These are phyloP conservation scores for Oscheius myriophilus DNA, from an alignment of 2,888 invertebrate species.

Conservation along the genomic window DNA sequence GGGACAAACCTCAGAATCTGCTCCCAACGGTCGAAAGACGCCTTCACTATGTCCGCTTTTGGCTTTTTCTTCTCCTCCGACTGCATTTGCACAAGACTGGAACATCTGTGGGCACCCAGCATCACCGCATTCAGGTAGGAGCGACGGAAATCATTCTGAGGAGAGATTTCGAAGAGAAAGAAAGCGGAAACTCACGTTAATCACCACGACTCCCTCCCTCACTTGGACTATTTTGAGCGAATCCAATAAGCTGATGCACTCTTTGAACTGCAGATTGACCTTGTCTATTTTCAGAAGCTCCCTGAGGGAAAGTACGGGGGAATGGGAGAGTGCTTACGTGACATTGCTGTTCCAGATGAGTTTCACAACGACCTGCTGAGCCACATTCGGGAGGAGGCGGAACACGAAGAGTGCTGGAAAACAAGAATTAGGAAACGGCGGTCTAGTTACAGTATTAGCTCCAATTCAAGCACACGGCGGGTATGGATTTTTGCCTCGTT, in stretches of 20 bases:
- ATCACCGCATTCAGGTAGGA: constrained; percentile 58
- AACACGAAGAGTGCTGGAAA: constrained; percentile 55
- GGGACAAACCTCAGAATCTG: constrained; percentile 65
- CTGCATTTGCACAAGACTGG: constrained; percentile 12
- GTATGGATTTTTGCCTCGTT: too few relatives aligned
- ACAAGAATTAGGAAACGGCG: constrained; percentile 2
- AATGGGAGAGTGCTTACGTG: constrained; percentile 11
- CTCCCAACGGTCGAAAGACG: constrained; percentile 74
- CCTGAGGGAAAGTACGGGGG: not conserved
- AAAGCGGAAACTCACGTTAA: constrained; percentile 7
- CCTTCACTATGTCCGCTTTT: constrained; percentile 68
- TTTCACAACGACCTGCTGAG: constrained; percentile 57
- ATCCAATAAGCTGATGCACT: not conserved
- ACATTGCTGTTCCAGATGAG: constrained; percentile 51
- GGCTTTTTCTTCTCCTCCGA: constrained; percentile 46
- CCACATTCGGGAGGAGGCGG: constrained; percentile 58
- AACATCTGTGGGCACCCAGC: constrained; percentile 47
- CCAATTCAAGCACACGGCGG: too few relatives aligned
- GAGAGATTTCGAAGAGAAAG: not conserved
- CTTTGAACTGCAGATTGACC: constrained; percentile 1
- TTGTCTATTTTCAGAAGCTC: constrained; percentile 13
- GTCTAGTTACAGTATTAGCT: too few relatives aligned
- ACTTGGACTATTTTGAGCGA: constrained; percentile 5
- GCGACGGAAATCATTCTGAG: constrained; percentile 53
- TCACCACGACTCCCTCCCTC: not conserved